Evolutionary conservation across 1,140 invertebrate species (phyloP).

Genomic region (Helicoverpa zea): DNA sequence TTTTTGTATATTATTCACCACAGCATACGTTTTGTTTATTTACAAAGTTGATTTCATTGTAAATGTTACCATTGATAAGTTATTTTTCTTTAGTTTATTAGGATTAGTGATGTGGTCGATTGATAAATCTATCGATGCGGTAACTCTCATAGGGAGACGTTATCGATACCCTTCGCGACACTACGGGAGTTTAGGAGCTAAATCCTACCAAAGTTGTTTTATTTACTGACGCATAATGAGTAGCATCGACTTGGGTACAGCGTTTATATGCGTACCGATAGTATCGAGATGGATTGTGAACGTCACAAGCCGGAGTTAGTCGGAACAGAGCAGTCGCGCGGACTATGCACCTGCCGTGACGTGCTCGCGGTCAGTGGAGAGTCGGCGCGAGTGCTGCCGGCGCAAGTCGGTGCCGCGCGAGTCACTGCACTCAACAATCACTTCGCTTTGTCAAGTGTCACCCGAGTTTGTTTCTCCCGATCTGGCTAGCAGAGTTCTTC

Average conservation of each 20-base stretch:
- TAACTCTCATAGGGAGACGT: slow-evolving; percentile 17
- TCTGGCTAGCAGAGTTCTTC: slow-evolving; percentile 65
- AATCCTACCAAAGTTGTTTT: slow-evolving; percentile 70
- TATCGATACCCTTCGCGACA: slow-evolving; percentile 26
- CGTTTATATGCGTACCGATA: background rate
- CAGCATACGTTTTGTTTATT: slow-evolving; percentile 65
- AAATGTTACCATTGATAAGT: slow-evolving; percentile 86
- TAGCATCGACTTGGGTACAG: slow-evolving; percentile 4
- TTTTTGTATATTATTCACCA: slow-evolving; percentile 78
- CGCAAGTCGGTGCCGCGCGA: background rate
- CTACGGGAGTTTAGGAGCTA: slow-evolving; percentile 52
- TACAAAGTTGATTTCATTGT: slow-evolving; percentile 81
- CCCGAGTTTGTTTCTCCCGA: slow-evolving; percentile 24
- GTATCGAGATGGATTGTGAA: background rate
- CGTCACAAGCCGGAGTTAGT: background rate
- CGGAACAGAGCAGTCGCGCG: background rate
- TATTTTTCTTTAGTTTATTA: slow-evolving; percentile 73
- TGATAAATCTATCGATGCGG: slow-evolving; percentile 30
- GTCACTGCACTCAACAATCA: background rate
- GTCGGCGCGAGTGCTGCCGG: background rate
- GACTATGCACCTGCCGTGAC: background rate
- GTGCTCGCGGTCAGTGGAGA: no score
- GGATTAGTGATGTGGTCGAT: slow-evolving; percentile 57
- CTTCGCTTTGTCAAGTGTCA: slow-evolving; percentile 20
- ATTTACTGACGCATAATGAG: slow-evolving; percentile 15